phyloP scores from a whole-genome alignment of 92 coral and sea anemone genomes.

The Umimayanthus kanabou region DNA sequence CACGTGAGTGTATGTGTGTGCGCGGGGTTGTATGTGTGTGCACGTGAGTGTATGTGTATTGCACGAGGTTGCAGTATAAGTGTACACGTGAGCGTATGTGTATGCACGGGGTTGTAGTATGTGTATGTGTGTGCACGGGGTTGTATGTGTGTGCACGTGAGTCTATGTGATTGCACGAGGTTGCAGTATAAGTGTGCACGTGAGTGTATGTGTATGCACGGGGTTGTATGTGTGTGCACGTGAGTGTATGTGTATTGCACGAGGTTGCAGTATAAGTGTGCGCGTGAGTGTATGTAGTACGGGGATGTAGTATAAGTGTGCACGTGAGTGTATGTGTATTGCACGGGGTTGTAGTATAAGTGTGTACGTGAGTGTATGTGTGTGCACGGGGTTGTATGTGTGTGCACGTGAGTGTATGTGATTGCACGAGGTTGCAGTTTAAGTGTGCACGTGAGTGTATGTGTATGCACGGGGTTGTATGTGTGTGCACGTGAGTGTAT shows the following conservation, averaged over 20 bases:
- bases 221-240: neutral
- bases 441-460: neutral
- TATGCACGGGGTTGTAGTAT: neutral
- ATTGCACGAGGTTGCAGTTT: neutral
- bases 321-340: neutral
- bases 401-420: neutral
- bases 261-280: too few species aligned
- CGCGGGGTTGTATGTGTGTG: neutral
- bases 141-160: neutral
- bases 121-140: neutral
- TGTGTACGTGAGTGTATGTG: neutral
- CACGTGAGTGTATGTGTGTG: neutral
- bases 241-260: too few species aligned
- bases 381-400: neutral
- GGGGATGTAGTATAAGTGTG: neutral
- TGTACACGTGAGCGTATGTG: too few species aligned
- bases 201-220: neutral
- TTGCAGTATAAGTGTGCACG: too few species aligned
- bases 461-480: neutral
- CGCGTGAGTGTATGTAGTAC: too few species aligned
- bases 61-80: too few species aligned
- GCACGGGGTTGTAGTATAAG: too few species aligned
- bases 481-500: too few species aligned
- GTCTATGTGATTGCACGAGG: neutral
- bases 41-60: too few species aligned